Conservation (phyloP, 2,888 invertebrate species). For the Plutella xylostella region DNA sequence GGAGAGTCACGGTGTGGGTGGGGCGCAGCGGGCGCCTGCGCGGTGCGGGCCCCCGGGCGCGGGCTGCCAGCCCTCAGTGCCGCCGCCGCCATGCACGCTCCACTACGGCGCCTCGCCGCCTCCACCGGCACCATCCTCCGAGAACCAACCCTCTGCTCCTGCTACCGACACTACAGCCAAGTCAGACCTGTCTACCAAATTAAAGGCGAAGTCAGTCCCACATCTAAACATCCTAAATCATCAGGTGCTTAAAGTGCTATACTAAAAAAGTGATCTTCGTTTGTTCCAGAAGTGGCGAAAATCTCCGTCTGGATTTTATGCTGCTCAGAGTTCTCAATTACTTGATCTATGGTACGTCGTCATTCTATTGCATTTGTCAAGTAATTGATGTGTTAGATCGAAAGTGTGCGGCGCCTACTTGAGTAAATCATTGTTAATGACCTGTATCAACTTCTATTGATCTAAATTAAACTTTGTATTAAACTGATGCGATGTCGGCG, state of each 20-base stretch:
- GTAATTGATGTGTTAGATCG: background rate
- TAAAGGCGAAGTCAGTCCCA: conserved; percentile 47
- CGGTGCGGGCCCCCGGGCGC: conserved; percentile 34
- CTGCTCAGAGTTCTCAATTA: conserved; percentile 53
- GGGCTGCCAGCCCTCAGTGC: conserved; percentile 23
- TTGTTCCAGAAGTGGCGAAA: conserved; percentile 64
- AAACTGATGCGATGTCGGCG: conserved; percentile 27
- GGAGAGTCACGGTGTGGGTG: conserved; percentile 18
- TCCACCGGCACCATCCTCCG: conserved; percentile 26
- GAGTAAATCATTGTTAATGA: conserved; percentile 48
- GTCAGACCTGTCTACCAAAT: conserved; percentile 60
- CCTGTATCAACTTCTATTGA: conserved; percentile 52
- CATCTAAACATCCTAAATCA: conserved; percentile 9
- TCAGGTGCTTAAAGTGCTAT: conserved; percentile 1
- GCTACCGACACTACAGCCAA: conserved; percentile 52
- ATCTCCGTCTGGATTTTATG: conserved; percentile 58
- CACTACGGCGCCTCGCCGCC: conserved; percentile 40
- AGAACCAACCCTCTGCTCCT: conserved; percentile 32
- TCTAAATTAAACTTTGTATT: conserved; percentile 39
- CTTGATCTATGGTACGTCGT: conserved; percentile 52
- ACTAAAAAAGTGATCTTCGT: background rate
- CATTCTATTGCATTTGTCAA: background rate
- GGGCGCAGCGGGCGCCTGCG: conserved; percentile 55
- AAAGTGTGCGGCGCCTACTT: conserved; percentile 17
- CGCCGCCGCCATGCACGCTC: conserved; percentile 46